Evolutionary conservation across 2,888 invertebrate genomes (phyloP).

Genomic region (Trimorus sp.): DNA sequence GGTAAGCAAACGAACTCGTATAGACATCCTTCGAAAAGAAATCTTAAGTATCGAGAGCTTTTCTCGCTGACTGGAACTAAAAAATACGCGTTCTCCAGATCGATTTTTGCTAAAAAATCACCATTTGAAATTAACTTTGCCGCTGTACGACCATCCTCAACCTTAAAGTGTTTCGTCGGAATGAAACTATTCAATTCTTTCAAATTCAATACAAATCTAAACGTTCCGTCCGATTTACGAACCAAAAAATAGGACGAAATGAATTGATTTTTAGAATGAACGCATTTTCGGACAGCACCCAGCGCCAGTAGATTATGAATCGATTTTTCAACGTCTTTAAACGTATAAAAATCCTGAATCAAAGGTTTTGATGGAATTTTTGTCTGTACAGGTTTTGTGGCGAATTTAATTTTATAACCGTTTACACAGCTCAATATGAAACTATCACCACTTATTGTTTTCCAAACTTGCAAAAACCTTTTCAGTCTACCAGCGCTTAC

Average conservation of each 20-base stretch:
- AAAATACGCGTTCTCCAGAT: constrained; percentile 65
- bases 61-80: constrained; percentile 47
- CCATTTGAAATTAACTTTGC: constrained; percentile 29
- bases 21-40: constrained; percentile 52
- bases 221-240: neutral
- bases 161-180: constrained; percentile 3
- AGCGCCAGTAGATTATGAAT: neutral
- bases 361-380: neutral
- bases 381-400: constrained; percentile 2
- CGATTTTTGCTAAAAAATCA: constrained; percentile 53
- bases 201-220: constrained; percentile 9
- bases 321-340: neutral
- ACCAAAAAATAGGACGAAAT: constrained; percentile 18
- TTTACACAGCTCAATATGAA: constrained; percentile 17
- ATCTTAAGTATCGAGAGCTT: constrained; percentile 38
- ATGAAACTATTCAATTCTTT: constrained; percentile 8
- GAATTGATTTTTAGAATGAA: neutral
- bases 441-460: neutral
- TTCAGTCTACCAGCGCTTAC: neutral
- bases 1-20: constrained; percentile 64
- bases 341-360: neutral
- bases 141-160: constrained; percentile 52
- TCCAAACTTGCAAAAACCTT: neutral
- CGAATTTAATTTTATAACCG: constrained; percentile 14
- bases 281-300: neutral